phyloP scores from a whole-genome alignment of 2,113 vertebrate genomes.

The Grammomys dolichurus region DNA sequence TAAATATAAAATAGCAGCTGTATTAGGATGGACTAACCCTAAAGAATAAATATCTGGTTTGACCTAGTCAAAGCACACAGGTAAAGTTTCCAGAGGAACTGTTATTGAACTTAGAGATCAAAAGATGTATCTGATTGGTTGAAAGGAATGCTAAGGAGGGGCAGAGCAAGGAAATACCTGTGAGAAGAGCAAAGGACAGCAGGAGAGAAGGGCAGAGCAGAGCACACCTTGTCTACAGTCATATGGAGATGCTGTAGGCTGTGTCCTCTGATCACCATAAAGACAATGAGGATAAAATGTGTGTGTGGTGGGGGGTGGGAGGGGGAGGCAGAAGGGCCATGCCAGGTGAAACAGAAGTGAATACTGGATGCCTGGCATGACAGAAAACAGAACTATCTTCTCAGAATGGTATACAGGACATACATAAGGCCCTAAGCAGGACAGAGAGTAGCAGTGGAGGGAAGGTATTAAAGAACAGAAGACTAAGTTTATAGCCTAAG shows the following conservation, averaged over 20 bases:
- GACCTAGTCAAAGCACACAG: neutral
- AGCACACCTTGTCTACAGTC: neutral
- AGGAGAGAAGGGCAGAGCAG: rapidly evolving
- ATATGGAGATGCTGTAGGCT: neutral
- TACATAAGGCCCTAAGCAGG: neutral
- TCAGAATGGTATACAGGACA: neutral
- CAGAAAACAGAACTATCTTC: neutral
- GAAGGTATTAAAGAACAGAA: neutral
- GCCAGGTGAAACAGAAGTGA: neutral
- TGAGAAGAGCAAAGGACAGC: neutral
- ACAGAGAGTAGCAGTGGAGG: no score
- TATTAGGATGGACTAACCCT: neutral
- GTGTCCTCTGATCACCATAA: neutral
- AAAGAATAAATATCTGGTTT: neutral
- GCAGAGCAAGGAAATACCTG: neutral
- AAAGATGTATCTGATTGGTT: neutral
- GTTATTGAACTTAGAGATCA: neutral
- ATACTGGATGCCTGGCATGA: neutral
- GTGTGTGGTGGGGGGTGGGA: no score
- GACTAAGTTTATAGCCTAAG: neutral
- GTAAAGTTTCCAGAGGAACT: neutral
- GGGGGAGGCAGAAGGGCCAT: neutral
- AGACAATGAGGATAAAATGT: neutral
- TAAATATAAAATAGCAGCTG: neutral
- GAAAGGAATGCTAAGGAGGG: neutral